Conservation (phyloP, 2,113 vertebrate species). For the Bos taurus region DNA sequence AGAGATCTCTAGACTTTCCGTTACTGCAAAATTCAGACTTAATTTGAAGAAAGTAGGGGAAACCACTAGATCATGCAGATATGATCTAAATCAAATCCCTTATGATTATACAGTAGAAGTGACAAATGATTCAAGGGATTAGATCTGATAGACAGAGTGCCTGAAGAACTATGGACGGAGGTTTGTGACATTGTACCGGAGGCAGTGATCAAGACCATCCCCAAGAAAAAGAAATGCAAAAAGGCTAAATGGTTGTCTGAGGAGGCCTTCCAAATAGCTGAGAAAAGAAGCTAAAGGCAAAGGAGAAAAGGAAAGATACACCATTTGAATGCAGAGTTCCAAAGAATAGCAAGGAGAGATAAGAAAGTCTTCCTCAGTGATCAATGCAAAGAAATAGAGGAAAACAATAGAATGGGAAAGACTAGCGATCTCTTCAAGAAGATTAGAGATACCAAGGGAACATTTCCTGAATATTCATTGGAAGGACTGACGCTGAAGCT, state of each 20-base stretch:
- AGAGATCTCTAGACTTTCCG: neutral
- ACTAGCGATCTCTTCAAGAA: neutral
- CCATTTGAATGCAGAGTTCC: neutral
- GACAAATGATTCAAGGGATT: neutral
- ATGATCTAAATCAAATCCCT: neutral
- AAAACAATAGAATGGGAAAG: neutral
- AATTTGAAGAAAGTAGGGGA: neutral
- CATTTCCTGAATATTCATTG: neutral
- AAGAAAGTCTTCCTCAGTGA: neutral
- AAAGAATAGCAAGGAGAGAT: neutral
- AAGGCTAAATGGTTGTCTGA: neutral
- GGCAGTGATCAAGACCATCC: neutral
- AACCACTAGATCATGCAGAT: neutral
- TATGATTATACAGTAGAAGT: neutral
- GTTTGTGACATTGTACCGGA: fast-evolving
- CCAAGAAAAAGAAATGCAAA: neutral
- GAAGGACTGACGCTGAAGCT: neutral
- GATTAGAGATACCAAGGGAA: neutral
- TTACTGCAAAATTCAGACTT: neutral
- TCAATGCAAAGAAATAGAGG: neutral
- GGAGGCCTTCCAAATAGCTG: neutral
- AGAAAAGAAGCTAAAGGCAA: neutral
- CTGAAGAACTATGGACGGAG: neutral
- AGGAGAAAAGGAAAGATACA: neutral
- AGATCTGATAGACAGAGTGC: neutral